Conservation (phyloP, 2,888 invertebrate species). For the Achlya flavicornis region DNA sequence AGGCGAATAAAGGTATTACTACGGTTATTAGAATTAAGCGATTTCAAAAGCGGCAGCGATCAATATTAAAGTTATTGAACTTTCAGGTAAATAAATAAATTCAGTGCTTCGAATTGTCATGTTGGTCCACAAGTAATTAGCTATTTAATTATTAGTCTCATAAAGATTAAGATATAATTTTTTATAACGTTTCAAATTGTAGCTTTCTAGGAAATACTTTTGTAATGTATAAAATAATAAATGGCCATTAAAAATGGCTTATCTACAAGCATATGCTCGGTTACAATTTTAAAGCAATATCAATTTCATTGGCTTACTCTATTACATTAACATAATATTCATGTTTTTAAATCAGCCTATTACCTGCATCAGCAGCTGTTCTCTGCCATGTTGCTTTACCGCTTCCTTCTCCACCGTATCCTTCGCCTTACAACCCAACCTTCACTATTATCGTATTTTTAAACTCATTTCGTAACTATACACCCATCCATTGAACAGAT, state of each 20-base stretch:
- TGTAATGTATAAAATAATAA: not conserved
- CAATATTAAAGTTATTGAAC: not conserved
- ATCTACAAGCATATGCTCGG: not conserved
- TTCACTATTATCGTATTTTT: constrained; percentile 57
- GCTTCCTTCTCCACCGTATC: constrained; percentile 19
- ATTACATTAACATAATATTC: constrained; percentile 1
- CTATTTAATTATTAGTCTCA: too few species aligned
- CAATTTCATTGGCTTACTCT: not conserved
- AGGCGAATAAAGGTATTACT: constrained; percentile 17
- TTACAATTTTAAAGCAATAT: not conserved
- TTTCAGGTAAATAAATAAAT: too few species aligned
- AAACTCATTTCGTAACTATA: constrained; percentile 70
- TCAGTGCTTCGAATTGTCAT: too few species aligned
- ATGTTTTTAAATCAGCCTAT: not conserved
- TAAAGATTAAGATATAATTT: too few species aligned
- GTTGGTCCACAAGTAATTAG: not conserved
- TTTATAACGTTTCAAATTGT: too few species aligned
- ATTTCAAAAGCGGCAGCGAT: constrained; percentile 9
- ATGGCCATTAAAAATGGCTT: not conserved
- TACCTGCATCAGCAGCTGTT: constrained; percentile 6
- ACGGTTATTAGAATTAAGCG: constrained; percentile 19
- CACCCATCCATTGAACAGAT: constrained; percentile 80
- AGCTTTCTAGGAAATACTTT: too few species aligned
- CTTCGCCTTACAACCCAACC: constrained; percentile 39
- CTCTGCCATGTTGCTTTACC: not conserved